These are phyloP conservation scores for Myioborus melanocephalus DNA, from an alignment of 2,797 vertebrate genomes.

Conservation along the genomic window DNA sequence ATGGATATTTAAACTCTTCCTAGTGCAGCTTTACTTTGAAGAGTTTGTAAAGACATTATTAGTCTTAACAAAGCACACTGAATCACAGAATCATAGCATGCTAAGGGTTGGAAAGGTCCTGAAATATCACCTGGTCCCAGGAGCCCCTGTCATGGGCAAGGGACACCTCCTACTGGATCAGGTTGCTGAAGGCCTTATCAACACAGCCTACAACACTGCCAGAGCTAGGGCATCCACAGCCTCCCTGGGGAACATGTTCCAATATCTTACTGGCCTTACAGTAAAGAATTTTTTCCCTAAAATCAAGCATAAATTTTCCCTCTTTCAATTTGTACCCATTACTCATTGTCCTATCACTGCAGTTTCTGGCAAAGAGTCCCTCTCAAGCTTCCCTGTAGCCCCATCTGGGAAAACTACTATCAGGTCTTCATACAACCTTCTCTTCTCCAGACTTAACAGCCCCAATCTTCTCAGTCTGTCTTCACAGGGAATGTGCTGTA, in stretches of 20 bases:
- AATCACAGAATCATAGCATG: neutral
- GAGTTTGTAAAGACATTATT: neutral
- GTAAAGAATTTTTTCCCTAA: neutral
- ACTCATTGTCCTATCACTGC: neutral
- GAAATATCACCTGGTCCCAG: neutral
- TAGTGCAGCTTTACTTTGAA: neutral
- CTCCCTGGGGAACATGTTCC: neutral
- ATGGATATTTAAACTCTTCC: neutral
- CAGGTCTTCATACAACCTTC: neutral
- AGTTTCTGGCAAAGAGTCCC: neutral
- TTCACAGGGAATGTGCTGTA: neutral
- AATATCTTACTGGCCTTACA: neutral
- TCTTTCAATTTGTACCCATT: neutral
- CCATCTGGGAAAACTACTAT: neutral
- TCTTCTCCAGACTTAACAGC: neutral
- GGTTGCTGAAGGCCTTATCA: neutral
- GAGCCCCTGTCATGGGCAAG: neutral
- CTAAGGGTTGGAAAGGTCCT: neutral
- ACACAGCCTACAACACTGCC: too few species aligned
- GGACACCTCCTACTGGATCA: neutral
- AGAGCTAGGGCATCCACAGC: neutral
- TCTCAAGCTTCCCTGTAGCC: neutral
- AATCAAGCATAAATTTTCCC: neutral
- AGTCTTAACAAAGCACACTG: neutral
- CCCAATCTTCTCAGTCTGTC: neutral